Evolutionary conservation across 1,140 invertebrate genomes (phyloP).

Genomic region (Zaprionus ornatus): DNA sequence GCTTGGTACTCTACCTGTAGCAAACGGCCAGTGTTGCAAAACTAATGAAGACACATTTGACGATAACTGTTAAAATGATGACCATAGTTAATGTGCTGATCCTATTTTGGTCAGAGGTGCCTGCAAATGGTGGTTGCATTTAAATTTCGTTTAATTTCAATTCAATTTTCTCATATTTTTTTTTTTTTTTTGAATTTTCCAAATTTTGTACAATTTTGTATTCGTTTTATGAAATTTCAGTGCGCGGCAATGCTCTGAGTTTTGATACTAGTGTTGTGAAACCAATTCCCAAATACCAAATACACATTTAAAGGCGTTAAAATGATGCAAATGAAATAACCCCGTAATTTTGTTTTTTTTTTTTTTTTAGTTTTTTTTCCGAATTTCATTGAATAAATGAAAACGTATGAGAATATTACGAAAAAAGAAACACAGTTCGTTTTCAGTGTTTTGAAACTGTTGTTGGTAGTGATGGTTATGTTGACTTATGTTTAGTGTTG

Average conservation of each 20-base stretch:
- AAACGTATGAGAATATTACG: not conserved
- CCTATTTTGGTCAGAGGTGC: constrained; percentile 88
- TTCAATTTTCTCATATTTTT: constrained; percentile 33
- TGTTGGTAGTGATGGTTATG: not conserved
- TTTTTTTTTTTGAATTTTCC: constrained; percentile 30
- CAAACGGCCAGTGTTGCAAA: constrained; percentile 97
- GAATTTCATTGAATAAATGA: not conserved
- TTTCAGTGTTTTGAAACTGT: not conserved
- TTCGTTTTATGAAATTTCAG: not conserved
- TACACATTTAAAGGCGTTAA: not conserved
- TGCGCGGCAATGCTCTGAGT: constrained; percentile 25
- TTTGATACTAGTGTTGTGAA: constrained; percentile 14
- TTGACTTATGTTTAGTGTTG: not conserved
- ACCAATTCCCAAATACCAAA: constrained; percentile 2
- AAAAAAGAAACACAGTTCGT: not conserved
- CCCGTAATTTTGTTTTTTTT: not conserved
- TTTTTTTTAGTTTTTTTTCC: not conserved
- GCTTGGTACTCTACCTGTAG: constrained; percentile 93
- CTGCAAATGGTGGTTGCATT: constrained; percentile 86
- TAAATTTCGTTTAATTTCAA: constrained; percentile 58
- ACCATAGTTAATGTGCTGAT: constrained; percentile 95
- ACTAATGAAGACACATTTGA: constrained; percentile 96
- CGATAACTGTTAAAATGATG: constrained; percentile 95
- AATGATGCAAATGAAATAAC: not conserved
- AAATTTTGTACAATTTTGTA: constrained; percentile 18